Conservation (phyloP, 2,888 invertebrate species). For the Heliconius charithonia region DNA sequence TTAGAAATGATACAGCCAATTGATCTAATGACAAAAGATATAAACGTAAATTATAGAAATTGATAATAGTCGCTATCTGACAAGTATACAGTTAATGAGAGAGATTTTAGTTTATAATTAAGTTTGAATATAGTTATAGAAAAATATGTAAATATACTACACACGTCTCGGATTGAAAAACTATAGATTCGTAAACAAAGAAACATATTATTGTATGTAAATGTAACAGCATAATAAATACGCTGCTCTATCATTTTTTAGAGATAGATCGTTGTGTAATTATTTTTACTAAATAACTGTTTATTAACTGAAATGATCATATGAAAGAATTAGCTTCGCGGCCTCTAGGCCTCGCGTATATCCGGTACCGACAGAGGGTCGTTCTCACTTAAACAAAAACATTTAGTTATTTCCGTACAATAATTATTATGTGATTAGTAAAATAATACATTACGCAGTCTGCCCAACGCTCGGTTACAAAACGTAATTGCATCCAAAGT, state of each 20-base stretch:
- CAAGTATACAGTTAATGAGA: not conserved
- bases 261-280: slow-evolving; percentile 26
- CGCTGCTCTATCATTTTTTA: not conserved
- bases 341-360: slow-evolving; percentile 69
- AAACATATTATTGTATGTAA: slow-evolving; percentile 8
- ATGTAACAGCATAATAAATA: not conserved
- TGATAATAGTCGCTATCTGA: not conserved
- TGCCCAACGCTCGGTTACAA: slow-evolving; percentile 38
- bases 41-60: slow-evolving; percentile 9
- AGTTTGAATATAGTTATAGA: not conserved
- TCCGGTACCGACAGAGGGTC: slow-evolving; percentile 77
- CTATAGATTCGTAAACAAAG: slow-evolving; percentile 5
- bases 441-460: slow-evolving; percentile 42
- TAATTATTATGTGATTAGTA: slow-evolving; percentile 59
- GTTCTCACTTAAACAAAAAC: slow-evolving; percentile 74
- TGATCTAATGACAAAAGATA: slow-evolving; percentile 27
- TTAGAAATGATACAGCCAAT: slow-evolving; percentile 12
- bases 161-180: not conserved
- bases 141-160: not conserved
- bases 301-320: slow-evolving; percentile 33
- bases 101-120: not conserved
- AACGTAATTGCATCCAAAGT: slow-evolving; percentile 42
- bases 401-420: slow-evolving; percentile 70
- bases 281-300: slow-evolving; percentile 26
- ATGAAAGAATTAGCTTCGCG: slow-evolving; percentile 52